Conservation (phyloP, 1,140 invertebrate species). For the Rhyacophila brunnea region DNA sequence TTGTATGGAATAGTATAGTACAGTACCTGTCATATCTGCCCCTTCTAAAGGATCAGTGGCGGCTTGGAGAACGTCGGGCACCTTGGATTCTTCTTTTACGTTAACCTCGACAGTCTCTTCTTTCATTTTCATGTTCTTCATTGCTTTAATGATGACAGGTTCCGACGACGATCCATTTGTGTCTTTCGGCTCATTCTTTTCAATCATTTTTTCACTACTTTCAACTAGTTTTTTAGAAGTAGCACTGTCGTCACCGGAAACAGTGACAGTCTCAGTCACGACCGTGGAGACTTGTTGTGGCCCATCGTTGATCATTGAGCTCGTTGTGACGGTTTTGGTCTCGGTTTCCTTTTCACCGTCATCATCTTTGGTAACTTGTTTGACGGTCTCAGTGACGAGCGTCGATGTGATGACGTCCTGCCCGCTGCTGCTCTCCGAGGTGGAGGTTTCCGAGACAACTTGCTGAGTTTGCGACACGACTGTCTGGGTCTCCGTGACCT, state of each 20-base stretch:
- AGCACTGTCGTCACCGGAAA: not conserved
- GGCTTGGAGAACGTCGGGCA: conserved; percentile 13
- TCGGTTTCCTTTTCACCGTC: conserved; percentile 14
- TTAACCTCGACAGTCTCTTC: conserved; percentile 10
- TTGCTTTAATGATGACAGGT: conserved; percentile 19
- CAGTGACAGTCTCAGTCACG: conserved; percentile 2
- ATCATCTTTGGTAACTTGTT: conserved; percentile 35
- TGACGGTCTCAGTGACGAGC: conserved; percentile 17
- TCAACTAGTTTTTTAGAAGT: not conserved
- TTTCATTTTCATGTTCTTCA: conserved; percentile 34
- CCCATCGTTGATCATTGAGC: conserved; percentile 10
- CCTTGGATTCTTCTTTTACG: conserved; percentile 11
- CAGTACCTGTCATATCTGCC: conserved; percentile 39
- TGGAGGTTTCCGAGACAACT: not conserved
- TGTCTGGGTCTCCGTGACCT: not conserved
- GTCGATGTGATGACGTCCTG: not conserved
- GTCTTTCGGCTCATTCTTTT: conserved; percentile 3
- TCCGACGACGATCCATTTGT: conserved; percentile 4
- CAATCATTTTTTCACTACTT: not conserved
- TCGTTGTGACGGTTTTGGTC: conserved; percentile 14
- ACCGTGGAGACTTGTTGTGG: not conserved
- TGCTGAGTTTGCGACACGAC: not conserved
- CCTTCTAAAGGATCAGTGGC: conserved; percentile 30
- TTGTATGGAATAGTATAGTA: not conserved
- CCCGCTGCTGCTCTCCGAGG: not conserved